A percentile compares a stretch with the other conserved stretches of the same genome.
These are phyloP conservation scores for Pseudomugil tenellus DNA, from an alignment of 2,797 vertebrate species.

Conservation along the genomic window DNA sequence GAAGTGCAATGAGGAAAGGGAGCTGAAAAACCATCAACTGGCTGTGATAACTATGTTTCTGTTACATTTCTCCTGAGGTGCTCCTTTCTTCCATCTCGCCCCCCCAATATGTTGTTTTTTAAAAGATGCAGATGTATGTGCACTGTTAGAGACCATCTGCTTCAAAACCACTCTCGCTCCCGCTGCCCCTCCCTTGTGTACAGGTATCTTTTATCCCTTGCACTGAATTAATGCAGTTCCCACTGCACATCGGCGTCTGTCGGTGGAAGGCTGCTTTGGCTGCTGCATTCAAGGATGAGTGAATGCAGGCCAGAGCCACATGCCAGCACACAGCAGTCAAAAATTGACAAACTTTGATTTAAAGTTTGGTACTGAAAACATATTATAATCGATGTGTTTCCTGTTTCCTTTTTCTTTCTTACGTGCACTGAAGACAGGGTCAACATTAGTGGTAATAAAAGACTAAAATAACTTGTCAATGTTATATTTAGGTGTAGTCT, in stretches of 20 bases:
- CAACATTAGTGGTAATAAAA: conserved; percentile 18
- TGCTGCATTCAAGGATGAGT: conserved; percentile 44
- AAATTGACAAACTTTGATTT: conserved; percentile 45
- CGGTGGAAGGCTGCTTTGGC: conserved; percentile 54
- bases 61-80: conserved; percentile 3
- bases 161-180: conserved; percentile 31
- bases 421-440: conserved; percentile 18
- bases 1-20: neutral
- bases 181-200: conserved; percentile 28
- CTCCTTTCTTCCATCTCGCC: conserved; percentile 6
- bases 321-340: conserved; percentile 39
- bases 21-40: conserved; percentile 26
- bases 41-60: conserved; percentile 17
- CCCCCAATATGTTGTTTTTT: conserved; percentile 22
- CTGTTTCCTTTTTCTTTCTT: conserved; percentile 23
- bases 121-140: conserved; percentile 38
- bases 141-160: conserved; percentile 57
- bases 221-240: conserved; percentile 57
- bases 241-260: conserved; percentile 41
- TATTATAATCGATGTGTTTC: conserved; percentile 43
- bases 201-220: conserved; percentile 58
- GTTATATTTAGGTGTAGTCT: conserved; percentile 9
- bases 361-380: conserved; percentile 37
- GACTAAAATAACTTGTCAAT: conserved; percentile 15
- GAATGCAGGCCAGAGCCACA: conserved; percentile 38